Conservation (phyloP, 2,797 vertebrate genomes). For the Tapera naevia region DNA sequence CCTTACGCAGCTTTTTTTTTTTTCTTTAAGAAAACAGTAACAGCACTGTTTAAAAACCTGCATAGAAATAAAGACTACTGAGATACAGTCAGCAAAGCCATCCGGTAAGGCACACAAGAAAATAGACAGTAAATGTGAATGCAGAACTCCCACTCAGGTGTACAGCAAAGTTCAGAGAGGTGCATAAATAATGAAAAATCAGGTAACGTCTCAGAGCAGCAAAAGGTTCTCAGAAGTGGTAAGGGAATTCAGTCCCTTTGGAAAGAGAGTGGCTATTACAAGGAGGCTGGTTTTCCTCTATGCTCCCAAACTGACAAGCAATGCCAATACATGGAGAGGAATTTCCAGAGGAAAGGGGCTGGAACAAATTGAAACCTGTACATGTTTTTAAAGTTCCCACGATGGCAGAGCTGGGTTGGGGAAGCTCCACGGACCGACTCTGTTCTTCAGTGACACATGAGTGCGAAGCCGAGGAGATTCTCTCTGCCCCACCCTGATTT, state of each 20-base stretch:
- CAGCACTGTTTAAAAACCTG: conserved; percentile 80
- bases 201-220: conserved; percentile 56
- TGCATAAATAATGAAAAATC: conserved; percentile 75
- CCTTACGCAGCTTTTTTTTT: conserved; percentile 55
- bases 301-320: rapidly evolving
- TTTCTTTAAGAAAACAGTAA: conserved; percentile 77
- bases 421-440: rapidly evolving
- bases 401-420: background rate
- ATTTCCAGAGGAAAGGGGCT: background rate
- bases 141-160: conserved; percentile 78
- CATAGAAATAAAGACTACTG: conserved; percentile 83
- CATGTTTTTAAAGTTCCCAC: rapidly evolving
- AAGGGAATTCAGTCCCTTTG: conserved; percentile 18
- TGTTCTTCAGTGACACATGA: background rate
- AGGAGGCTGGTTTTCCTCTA: background rate
- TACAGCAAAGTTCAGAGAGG: conserved; percentile 83
- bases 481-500: no score
- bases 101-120: conserved; percentile 86
- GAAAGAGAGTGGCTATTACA: background rate
- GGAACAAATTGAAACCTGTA: background rate
- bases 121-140: conserved; percentile 89
- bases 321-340: rapidly evolving
- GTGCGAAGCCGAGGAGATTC: background rate
- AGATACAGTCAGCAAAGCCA: conserved; percentile 86
- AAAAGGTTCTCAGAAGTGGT: conserved; percentile 64